phyloP scores from a whole-genome alignment of 1,140 invertebrate species.

The Drosophila pruinosa region DNA sequence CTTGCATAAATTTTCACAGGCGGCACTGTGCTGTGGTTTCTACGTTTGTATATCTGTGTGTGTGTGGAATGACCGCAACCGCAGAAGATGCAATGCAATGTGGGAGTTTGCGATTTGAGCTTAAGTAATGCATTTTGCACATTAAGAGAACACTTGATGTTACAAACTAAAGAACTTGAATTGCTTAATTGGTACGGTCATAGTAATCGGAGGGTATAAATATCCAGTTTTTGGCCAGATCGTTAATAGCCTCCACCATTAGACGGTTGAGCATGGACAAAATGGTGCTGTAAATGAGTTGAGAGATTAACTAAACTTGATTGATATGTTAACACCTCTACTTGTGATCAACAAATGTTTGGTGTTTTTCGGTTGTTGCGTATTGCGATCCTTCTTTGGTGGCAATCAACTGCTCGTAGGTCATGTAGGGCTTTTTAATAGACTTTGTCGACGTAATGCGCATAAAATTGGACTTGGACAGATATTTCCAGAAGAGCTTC shows the following conservation, averaged over 20 bases:
- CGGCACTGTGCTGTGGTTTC: neutral
- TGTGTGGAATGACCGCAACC: constrained; percentile 22
- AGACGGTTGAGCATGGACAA: constrained; percentile 55
- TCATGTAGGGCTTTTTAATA: constrained; percentile 40
- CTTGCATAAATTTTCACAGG: constrained; percentile 52
- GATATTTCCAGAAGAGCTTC: constrained; percentile 76
- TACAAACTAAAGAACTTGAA: constrained; percentile 28
- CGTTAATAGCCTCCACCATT: constrained; percentile 61
- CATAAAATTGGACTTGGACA: constrained; percentile 75
- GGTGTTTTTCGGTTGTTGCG: neutral
- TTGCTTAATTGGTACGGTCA: constrained; percentile 35
- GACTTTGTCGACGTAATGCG: constrained; percentile 47
- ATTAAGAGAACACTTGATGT: constrained; percentile 1
- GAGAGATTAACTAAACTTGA: neutral
- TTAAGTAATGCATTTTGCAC: constrained; percentile 30
- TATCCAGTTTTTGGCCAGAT: constrained; percentile 73
- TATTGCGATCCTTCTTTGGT: neutral
- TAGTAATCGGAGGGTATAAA: constrained; percentile 70
- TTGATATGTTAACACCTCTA: neutral
- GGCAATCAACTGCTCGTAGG: constrained; percentile 47
- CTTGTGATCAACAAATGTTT: constrained; percentile 44
- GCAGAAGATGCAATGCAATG: constrained; percentile 10
- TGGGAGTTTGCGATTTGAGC: neutral
- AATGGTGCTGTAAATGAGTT: constrained; percentile 39
- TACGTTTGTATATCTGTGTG: neutral